These are phyloP conservation scores for Struthidea cinerea DNA, from an alignment of 2,113 vertebrate species.

Conservation along the genomic window DNA sequence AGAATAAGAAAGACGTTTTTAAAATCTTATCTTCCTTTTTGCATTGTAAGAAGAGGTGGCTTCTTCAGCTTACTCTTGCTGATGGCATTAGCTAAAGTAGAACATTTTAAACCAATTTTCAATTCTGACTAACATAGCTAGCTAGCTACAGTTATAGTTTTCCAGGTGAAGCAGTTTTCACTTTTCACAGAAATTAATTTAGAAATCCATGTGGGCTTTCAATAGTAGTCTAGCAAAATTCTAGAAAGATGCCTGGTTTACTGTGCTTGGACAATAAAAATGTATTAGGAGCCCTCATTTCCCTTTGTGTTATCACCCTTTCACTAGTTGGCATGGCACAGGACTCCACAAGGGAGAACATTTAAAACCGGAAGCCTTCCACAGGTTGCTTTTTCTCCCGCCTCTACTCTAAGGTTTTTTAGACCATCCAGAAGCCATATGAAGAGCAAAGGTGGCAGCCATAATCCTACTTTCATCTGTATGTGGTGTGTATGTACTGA, in stretches of 20 bases:
- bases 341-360: not conserved
- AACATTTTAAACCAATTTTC: constrained; percentile 4
- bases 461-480: not conserved
- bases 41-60: not conserved
- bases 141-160: not conserved
- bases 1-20: not conserved
- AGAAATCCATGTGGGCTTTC: not conserved
- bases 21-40: not conserved
- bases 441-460: not conserved
- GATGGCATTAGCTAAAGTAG: not conserved
- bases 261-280: not conserved
- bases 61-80: not conserved
- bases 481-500: not conserved
- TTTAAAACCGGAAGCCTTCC: not conserved
- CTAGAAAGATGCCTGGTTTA: not conserved
- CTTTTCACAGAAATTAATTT: not conserved
- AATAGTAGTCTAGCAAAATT: not conserved
- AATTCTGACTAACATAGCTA: not conserved
- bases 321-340: not conserved
- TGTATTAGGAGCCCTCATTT: rapidly evolving
- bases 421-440: not conserved
- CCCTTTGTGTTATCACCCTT: not conserved
- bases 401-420: not conserved
- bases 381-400: rapidly evolving
- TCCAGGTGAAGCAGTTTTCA: not conserved